Conservation (phyloP, 92 coral and sea anemone species). For the Micromussa lordhowensis region DNA sequence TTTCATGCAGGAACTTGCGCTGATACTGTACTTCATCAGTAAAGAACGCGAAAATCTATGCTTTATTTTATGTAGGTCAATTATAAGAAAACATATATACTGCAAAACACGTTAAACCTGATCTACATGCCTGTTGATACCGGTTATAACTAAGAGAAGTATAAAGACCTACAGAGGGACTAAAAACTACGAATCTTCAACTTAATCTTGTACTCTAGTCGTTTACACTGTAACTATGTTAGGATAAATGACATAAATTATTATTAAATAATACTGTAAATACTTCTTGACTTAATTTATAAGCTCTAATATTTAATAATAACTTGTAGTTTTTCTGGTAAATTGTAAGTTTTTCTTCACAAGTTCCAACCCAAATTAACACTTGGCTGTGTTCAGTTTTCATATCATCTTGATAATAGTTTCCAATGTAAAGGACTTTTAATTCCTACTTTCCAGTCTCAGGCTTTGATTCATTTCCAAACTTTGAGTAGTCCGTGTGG, state of each 20-base stretch:
- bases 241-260: background rate
- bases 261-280: background rate
- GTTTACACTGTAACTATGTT: background rate
- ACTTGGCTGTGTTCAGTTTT: background rate
- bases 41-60: no score
- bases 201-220: background rate
- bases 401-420: background rate
- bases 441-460: background rate
- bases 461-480: background rate
- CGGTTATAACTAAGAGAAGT: background rate
- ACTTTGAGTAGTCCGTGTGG: slow-evolving; percentile 5
- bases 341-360: background rate
- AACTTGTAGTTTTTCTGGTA: background rate
- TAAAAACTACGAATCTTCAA: background rate
- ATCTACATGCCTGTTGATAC: background rate
- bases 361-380: background rate
- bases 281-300: background rate
- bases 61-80: no score
- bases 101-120: no score
- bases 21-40: no score
- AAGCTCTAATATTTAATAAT: no score
- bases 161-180: background rate
- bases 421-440: background rate
- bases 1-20: no score
- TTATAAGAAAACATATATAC: no score